Evolutionary conservation across 1,140 invertebrate species (phyloP).

Genomic region (Pteromalus puparum): DNA sequence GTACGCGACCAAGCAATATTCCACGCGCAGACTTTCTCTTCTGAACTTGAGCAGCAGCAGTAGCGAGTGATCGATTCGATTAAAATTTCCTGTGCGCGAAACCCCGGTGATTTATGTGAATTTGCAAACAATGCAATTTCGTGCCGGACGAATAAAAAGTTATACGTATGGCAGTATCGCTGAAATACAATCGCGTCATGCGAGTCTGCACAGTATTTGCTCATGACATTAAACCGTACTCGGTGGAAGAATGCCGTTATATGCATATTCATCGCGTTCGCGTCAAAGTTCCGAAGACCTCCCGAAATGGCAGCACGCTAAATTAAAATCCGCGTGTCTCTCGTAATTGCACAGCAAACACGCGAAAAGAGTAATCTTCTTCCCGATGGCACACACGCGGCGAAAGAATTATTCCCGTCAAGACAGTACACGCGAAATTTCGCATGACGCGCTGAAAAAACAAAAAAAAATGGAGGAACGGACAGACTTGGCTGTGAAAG

Average conservation of each 20-base stretch:
- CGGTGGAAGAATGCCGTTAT: too few species aligned
- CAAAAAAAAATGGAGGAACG: too few species aligned
- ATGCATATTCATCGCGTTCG: neutral
- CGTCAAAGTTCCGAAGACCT: neutral
- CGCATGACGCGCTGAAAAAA: neutral
- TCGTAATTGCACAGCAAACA: neutral
- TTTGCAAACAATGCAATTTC: slow-evolving; percentile 38
- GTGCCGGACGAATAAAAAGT: too few species aligned
- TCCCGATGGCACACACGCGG: too few species aligned
- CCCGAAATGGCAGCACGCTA: neutral
- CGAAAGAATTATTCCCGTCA: too few species aligned
- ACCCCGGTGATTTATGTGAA: slow-evolving; percentile 25
- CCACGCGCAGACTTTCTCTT: slow-evolving; percentile 28
- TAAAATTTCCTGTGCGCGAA: neutral
- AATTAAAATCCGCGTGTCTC: neutral
- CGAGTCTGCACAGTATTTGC: too few species aligned
- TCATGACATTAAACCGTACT: too few species aligned
- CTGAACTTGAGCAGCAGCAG: slow-evolving; percentile 6
- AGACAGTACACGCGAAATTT: neutral
- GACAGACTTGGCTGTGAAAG: neutral
- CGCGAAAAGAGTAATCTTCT: too few species aligned
- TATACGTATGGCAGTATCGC: too few species aligned
- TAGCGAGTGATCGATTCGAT: slow-evolving; percentile 31
- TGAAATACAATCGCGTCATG: too few species aligned
- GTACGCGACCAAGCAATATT: neutral